Conservation (phyloP, 2,797 vertebrate genomes). For the Microtus obscurus region DNA sequence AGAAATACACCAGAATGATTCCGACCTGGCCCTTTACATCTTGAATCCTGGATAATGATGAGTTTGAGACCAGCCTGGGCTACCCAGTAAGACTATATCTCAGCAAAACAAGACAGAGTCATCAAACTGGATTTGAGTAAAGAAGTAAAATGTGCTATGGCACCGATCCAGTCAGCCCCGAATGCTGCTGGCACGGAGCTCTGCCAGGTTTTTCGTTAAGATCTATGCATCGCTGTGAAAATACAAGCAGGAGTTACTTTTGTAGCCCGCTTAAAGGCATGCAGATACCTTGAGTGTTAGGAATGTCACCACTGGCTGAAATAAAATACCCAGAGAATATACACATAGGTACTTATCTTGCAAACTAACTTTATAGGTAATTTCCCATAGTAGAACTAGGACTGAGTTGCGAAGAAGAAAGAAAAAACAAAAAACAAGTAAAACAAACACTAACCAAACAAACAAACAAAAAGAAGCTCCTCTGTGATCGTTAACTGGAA, state of each 20-base stretch:
- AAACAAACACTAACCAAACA: too few species aligned
- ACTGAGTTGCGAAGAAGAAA: not conserved
- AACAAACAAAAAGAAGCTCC: not conserved
- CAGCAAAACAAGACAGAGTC: not conserved
- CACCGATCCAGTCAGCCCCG: not conserved
- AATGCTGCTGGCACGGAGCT: not conserved
- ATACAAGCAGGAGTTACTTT: constrained; percentile 14
- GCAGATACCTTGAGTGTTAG: not conserved
- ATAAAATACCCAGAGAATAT: not conserved
- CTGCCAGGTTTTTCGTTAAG: constrained; percentile 33
- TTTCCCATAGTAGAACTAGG: not conserved
- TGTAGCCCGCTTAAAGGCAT: not conserved
- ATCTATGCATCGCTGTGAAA: not conserved
- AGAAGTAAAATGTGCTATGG: not conserved
- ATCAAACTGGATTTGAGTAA: constrained; percentile 32
- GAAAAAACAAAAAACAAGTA: not conserved
- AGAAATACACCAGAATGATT: not conserved
- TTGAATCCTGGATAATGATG: not conserved
- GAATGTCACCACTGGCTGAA: not conserved
- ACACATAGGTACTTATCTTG: not conserved
- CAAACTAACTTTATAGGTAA: not conserved
- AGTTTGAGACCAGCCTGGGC: not conserved
- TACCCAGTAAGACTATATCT: not conserved
- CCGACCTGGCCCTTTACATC: not conserved
- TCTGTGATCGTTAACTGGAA: not conserved